phyloP scores from a whole-genome alignment of 2,797 vertebrate genomes.

The Eulemur mongoz region DNA sequence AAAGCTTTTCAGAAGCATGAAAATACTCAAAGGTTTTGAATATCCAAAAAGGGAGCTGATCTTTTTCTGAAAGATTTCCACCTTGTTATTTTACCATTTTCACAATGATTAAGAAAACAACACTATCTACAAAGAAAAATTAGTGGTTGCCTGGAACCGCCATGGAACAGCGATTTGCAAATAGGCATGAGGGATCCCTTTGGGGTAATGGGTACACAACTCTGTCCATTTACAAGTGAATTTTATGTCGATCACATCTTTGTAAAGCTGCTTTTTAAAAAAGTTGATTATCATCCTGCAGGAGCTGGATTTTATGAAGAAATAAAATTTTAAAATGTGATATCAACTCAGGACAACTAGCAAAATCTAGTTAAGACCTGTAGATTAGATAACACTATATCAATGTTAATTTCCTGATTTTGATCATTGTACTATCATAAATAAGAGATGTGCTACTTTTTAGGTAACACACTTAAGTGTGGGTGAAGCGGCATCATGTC shows the following conservation, averaged over 20 bases:
- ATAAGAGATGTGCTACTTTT: not conserved
- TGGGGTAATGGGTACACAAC: not conserved
- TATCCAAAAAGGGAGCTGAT: not conserved
- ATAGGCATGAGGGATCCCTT: not conserved
- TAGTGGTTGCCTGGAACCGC: not conserved
- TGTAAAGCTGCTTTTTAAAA: not conserved
- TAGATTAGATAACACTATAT: not conserved
- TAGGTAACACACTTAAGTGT: not conserved
- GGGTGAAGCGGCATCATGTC: not conserved
- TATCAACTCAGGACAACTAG: not conserved
- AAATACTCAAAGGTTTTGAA: not conserved
- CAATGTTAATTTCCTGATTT: slow-evolving; percentile 37
- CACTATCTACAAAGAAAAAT: not conserved
- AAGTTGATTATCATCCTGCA: not conserved
- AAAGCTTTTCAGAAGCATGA: not conserved
- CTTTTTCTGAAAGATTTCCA: not conserved
- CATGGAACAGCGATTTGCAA: not conserved
- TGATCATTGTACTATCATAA: not conserved
- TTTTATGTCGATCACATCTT: not conserved
- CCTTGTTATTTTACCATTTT: not conserved
- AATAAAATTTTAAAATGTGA: not conserved
- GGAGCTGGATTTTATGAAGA: not conserved
- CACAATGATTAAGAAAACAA: not conserved
- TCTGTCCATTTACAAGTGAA: not conserved
- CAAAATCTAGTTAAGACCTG: not conserved